Conservation (phyloP, 2,888 invertebrate genomes). For the Hartigia nigra region DNA sequence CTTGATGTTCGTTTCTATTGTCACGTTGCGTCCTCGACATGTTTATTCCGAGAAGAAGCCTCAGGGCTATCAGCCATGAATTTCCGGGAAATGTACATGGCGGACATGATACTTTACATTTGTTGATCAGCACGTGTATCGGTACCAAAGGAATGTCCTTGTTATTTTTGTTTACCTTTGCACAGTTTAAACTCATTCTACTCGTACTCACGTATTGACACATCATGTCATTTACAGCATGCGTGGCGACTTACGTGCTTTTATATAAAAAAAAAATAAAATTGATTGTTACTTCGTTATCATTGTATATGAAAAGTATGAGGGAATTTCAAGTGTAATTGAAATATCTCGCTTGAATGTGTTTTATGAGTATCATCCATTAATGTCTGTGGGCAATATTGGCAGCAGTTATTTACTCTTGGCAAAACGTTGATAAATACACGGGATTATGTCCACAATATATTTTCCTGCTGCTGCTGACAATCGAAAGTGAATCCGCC, state of each 20-base stretch:
- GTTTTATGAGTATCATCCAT: background rate
- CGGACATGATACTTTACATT: background rate
- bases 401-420: background rate
- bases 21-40: background rate
- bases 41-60: background rate
- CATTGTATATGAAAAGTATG: too few relatives aligned
- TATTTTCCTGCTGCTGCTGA: background rate
- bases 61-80: background rate
- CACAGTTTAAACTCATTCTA: background rate
- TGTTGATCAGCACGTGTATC: constrained; percentile 6
- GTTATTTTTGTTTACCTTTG: constrained; percentile 7
- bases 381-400: background rate
- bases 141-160: background rate
- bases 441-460: background rate
- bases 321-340: background rate
- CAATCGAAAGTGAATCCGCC: constrained; percentile 28
- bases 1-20: background rate
- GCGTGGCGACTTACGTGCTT: too few relatives aligned
- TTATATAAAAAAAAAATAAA: too few relatives aligned
- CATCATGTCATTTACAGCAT: too few relatives aligned
- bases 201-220: background rate
- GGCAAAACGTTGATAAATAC: background rate
- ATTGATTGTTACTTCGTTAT: too few relatives aligned
- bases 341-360: background rate
- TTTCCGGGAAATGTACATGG: background rate